These are phyloP conservation scores for Aproaerema taeniolella DNA, from an alignment of 2,888 invertebrate species.

Conservation along the genomic window DNA sequence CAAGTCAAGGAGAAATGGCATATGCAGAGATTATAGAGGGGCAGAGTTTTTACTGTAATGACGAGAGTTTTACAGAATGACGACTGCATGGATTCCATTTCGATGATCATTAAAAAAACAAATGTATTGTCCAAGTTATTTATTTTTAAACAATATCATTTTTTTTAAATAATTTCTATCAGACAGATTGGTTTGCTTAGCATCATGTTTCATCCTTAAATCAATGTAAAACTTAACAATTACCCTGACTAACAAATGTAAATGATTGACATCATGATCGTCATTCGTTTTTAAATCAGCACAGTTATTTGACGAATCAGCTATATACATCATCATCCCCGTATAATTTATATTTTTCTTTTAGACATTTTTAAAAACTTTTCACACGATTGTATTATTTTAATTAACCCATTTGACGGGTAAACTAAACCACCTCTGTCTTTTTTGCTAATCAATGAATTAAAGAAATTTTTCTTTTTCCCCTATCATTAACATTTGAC, in stretches of 20 bases:
- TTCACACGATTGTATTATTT: neutral
- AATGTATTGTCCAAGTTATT: slow-evolving; percentile 1
- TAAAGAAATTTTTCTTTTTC: neutral
- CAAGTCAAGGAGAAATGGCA: too few species aligned
- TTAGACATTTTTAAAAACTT: neutral
- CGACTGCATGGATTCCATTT: too few species aligned
- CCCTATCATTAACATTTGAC: neutral
- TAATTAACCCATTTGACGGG: neutral
- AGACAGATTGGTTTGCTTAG: neutral
- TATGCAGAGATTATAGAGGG: too few species aligned
- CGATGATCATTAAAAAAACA: too few species aligned
- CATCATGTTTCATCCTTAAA: neutral
- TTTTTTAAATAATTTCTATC: neutral
- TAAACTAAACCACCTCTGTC: neutral
- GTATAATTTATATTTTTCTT: too few species aligned
- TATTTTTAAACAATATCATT: neutral
- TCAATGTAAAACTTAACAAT: slow-evolving; percentile 1
- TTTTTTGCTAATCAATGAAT: neutral
- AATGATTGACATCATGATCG: neutral
- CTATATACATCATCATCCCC: too few species aligned
- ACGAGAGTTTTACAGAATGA: too few species aligned
- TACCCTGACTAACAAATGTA: neutral
- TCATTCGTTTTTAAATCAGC: neutral
- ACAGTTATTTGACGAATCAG: neutral
- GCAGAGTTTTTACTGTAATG: too few species aligned